These are phyloP conservation scores for Phalloptychus januarius DNA, from an alignment of 2,797 vertebrate genomes.

Conservation along the genomic window DNA sequence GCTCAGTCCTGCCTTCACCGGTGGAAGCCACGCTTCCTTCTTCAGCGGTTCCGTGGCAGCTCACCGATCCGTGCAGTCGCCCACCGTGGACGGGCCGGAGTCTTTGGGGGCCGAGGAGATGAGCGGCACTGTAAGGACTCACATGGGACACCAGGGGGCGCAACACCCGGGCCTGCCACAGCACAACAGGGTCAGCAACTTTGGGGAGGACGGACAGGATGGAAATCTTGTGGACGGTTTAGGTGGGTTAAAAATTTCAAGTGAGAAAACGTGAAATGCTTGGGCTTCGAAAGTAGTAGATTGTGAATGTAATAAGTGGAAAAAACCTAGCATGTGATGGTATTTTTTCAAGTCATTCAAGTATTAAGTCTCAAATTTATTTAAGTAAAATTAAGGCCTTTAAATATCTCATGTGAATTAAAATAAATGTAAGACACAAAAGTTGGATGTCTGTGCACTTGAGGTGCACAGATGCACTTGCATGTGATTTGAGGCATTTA, in stretches of 20 bases:
- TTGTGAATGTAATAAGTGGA: neutral
- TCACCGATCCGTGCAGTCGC: slow-evolving; percentile 88
- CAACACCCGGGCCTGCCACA: slow-evolving; percentile 81
- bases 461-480: no score
- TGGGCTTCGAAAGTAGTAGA: neutral
- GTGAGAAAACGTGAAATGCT: neutral
- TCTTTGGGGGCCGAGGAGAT: slow-evolving; percentile 85
- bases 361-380: neutral
- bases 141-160: slow-evolving; percentile 66
- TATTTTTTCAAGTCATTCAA: neutral
- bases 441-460: neutral
- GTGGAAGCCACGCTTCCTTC: slow-evolving; percentile 86
- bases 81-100: slow-evolving; percentile 84
- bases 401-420: neutral
- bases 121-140: slow-evolving; percentile 83
- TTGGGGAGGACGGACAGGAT: slow-evolving; percentile 90
- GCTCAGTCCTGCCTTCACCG: slow-evolving; percentile 84
- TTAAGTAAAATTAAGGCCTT: neutral
- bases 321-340: neutral
- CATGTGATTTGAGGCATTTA: neutral
- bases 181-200: slow-evolving; percentile 89
- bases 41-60: slow-evolving; percentile 85
- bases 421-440: neutral
- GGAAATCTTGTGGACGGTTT: slow-evolving; percentile 86
- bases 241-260: slow-evolving; percentile 79